Evolutionary conservation across 2,888 invertebrate genomes (phyloP).

Genomic region (Platynereis dumerilii): DNA sequence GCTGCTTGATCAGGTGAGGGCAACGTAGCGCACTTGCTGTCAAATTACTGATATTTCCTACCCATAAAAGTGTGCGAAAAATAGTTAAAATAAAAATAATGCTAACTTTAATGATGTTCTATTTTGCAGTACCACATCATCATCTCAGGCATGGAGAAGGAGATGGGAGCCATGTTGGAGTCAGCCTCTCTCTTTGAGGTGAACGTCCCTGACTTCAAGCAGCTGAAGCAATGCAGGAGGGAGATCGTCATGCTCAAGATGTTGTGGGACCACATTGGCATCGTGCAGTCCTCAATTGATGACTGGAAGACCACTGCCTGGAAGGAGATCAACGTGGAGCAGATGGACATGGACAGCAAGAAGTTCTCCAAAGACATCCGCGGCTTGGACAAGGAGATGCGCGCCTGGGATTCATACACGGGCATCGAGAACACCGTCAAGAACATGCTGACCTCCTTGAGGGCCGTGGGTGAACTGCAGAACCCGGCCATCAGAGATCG

Average conservation of each 20-base stretch:
- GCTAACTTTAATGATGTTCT: neutral
- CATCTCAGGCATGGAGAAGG: conserved; percentile 79
- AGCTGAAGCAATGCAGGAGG: conserved; percentile 87
- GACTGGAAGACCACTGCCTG: conserved; percentile 98
- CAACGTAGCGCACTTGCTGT: too few relatives aligned
- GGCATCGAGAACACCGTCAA: conserved; percentile 90
- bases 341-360: conserved; percentile 98
- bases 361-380: conserved; percentile 83
- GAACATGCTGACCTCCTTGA: conserved; percentile 92
- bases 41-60: too few relatives aligned
- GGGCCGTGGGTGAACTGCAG: conserved; percentile 94
- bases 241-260: conserved; percentile 81
- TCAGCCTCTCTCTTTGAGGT: conserved; percentile 95
- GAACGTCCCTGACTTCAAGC: conserved; percentile 91
- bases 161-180: conserved; percentile 85
- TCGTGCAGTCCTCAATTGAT: conserved; percentile 88
- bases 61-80: too few relatives aligned
- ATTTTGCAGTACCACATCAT: conserved; percentile 80
- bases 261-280: conserved; percentile 93
- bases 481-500: conserved; percentile 94
- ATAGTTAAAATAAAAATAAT: too few relatives aligned
- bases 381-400: conserved; percentile 92
- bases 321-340: conserved; percentile 96
- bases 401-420: conserved; percentile 89
- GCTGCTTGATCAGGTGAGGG: conserved; percentile 54